phyloP scores from a whole-genome alignment of 1,140 invertebrate species.

The Laodelphax striatellus region DNA sequence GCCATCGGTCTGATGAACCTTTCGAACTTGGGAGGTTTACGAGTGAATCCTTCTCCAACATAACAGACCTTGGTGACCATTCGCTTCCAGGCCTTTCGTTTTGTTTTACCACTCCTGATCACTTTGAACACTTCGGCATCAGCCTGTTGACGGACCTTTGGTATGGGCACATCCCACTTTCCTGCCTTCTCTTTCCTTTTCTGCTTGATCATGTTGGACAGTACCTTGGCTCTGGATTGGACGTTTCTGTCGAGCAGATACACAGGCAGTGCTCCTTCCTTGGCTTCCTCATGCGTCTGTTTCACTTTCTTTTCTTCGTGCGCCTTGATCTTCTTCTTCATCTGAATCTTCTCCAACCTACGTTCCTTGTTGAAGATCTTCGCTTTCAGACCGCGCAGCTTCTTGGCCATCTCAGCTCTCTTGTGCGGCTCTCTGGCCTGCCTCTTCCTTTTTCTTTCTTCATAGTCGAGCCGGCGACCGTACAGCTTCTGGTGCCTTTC shows the following conservation, averaged over 20 bases:
- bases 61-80: slow-evolving; percentile 99
- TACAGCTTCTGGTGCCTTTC: slow-evolving; percentile 93
- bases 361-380: slow-evolving; percentile 96
- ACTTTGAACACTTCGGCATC: slow-evolving; percentile 93
- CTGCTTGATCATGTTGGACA: slow-evolving; percentile 99
- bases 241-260: slow-evolving; percentile 95
- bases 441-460: slow-evolving; percentile 91
- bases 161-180: slow-evolving; percentile 99
- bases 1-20: slow-evolving; percentile 98
- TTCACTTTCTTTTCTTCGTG: slow-evolving; percentile 85
- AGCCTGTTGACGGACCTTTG: slow-evolving; percentile 94
- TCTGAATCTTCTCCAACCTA: slow-evolving; percentile 96
- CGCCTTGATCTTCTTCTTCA: slow-evolving; percentile 94
- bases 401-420: slow-evolving; percentile 77
- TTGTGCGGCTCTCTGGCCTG: slow-evolving; percentile 89
- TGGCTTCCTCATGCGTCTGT: slow-evolving; percentile 49
- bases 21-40: slow-evolving; percentile 99
- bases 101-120: slow-evolving; percentile 86
- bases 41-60: slow-evolving; percentile 95
- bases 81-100: slow-evolving; percentile 95
- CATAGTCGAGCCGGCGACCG: slow-evolving; percentile 92
- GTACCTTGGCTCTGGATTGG: slow-evolving; percentile 85
- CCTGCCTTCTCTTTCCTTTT: slow-evolving; percentile 99
- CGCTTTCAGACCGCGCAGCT: slow-evolving; percentile 89
- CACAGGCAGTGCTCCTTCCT: slow-evolving; percentile 86